Evolutionary conservation across 2,888 invertebrate species (phyloP), one percentile per base, ranked within the genome.

Genomic region (Apodemia duryi): DNA sequence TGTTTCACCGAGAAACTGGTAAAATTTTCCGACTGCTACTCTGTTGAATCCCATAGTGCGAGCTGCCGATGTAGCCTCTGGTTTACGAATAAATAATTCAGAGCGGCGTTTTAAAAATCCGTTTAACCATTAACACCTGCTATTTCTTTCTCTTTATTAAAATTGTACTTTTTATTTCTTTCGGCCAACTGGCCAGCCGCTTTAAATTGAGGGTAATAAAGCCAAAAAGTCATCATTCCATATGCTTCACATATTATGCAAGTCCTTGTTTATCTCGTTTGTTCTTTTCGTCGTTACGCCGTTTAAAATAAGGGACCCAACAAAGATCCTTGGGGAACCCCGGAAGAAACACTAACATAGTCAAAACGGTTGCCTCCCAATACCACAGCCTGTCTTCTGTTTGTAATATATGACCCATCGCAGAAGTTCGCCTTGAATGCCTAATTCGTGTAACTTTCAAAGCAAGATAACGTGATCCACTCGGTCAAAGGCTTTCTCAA

Each of bases 31-130:
- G 5, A 73, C 69, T 28, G 69, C 71, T n/a, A 69, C 68, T 74
- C 73, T 77, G 64, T 80, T 78, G 63, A 82, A 84, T 2, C 76
- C 78, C 62, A 70, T 67, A 62, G 80, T 77, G 52, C 81, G 64
- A 4, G 78, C 78, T 60, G 76, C 74, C 54, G 78, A 73, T 68
- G 71, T 76, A 35, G 32, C 68, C 67, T 74, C 71, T 6, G 74
- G 74, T 61, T 72, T 64, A 62, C 73, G 63, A 38, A 75, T 66
- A 10, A 70, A 70, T 38, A 75, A 62, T 61, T 74, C 67, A 13
- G 72, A 73, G 38, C 74, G 67, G 11, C 72, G 64, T 5, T 70
- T 75, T 46, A 79, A 65, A 70, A 80, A 80, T 6, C 70, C 66
- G 9, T 67, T 29, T 21, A 54, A 64, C n/a, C 79, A 46, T 79